Base-by-base conservation (phyloP, 1,140 invertebrate genomes). In the Drosophila ficusphila region DNA sequence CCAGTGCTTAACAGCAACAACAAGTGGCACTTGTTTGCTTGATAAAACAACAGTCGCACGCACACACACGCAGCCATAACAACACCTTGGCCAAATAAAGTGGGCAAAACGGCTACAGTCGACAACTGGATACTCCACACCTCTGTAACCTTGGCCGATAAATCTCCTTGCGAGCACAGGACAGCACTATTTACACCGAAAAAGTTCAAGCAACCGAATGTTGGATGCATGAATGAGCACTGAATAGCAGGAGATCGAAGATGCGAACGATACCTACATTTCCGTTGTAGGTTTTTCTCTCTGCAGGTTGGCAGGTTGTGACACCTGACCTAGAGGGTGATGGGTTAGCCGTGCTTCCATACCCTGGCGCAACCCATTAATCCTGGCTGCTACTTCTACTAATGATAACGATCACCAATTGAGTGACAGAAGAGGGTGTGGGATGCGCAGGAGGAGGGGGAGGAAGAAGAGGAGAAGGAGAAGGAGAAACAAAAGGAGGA, bases 51-150 rank as follows among this genome's bases (percentile, higher is more conserved):
- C 46, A 42, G 25, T 18, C 31, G 34, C 18, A 34, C 33, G 38
- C 12, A 36, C 29, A 41, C 18, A 64, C 14, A 29, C 27, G 19
- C 12, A 39, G 56, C 56, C 52, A 56, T 33, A 57, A 62, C 44
- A 75, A 79, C 76, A 79, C 70, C 79, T 85, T 83, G 36, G 69
- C 46, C 64, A 83, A 83, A 79, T 79, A 73, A 44, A 60, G 51
- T 38, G 38, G 49, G 57, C 46, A 49, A n/a, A 14, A 21, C n/a
- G 23, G 29, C 52, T 29, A 33, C 27, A 41, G 47, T 12, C 72
- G 67, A 70, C 51, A 7, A 2, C 11, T 1, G 27, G 34, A 51
- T 71, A 36, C 68, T 19, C 49, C 49, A 14, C 23, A 4, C 1
- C 8, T 4, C n/a, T 16, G 8, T 27, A 9, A 16, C 7, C 12